Evolutionary conservation across 2,113 vertebrate genomes (phyloP), one percentile per base, ranked within the genome.

Genomic region (Dipodomys ordii): DNA sequence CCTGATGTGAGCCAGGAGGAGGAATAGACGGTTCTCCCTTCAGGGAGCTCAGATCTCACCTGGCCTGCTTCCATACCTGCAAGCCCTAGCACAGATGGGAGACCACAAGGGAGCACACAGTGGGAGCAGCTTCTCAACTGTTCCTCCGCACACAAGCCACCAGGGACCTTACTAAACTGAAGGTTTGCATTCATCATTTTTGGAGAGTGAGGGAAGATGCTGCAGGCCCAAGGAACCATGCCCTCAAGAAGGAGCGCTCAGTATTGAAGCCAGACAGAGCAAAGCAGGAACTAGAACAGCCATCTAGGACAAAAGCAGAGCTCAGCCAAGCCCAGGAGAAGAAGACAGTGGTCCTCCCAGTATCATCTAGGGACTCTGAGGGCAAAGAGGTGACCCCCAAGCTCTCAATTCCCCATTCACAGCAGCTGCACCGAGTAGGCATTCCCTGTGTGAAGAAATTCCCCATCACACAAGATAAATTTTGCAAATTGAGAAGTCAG

Each of bases 401-500:
- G 2, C 8, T 18, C 13, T 53, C 76, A 0, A 0, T 28, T 28
- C 27, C 4, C 28, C 13, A 16, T 62, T 74, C 74, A 62, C 27
- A 62, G 30, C 44, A 85, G 72, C 72, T 84, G 27, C 9, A 4
- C 30, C 13, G 3, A 46, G 49, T 35, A 84, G 57, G 57, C 91
- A n/a, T 20, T 84, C 35, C 64, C 57, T 22, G 2, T 25, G 78
- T 77, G 86, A 80, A 80, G 68, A 93, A 93, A 79, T 30, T 88
- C 28, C 69, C 72, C 30, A 85, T 35, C 39, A 6, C 4, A 20
- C 93, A 92, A 89, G 89, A 97, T 96, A 76, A 39, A 82, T 74
- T 96, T 97, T 97, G 89, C 79, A 91, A 96, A 87, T 91, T 92
- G 95, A 96, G 97, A 97, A 97, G 94, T 95, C 86, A 65, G 74